Percentiles rank a stretch among this genome's conserved stretches.
Evolutionary conservation across 1,140 invertebrate species (phyloP).

Genomic region (Drosophila grimshawi): DNA sequence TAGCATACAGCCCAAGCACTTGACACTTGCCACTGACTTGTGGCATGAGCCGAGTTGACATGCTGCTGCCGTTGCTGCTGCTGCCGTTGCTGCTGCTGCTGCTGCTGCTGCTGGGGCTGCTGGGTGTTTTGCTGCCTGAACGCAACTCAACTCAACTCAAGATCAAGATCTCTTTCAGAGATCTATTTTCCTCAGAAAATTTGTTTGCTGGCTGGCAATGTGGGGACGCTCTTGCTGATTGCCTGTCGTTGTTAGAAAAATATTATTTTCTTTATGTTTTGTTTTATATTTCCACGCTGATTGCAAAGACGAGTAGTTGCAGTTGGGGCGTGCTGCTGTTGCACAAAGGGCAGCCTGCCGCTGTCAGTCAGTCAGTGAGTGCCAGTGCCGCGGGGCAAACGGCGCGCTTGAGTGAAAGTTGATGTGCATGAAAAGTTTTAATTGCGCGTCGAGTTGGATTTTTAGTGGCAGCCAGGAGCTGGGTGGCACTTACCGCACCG

Average conservation of each 20-base stretch:
- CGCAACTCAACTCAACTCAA: slow-evolving; percentile 11
- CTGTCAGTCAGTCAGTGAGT: slow-evolving; percentile 70
- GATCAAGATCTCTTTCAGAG: slow-evolving; percentile 68
- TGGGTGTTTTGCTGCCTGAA: slow-evolving; percentile 24
- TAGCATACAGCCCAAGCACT: slow-evolving; percentile 45
- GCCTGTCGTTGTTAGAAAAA: slow-evolving; percentile 81
- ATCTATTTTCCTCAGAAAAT: slow-evolving; percentile 72
- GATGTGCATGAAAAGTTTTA: slow-evolving; percentile 82
- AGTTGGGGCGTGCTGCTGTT: slow-evolving; percentile 47
- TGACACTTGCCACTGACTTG: slow-evolving; percentile 78
- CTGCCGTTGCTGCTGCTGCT: slow-evolving; percentile 49
- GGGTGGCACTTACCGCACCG: slow-evolving; percentile 55
- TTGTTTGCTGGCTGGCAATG: slow-evolving; percentile 31
- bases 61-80: slow-evolving; percentile 34
- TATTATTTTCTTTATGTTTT: slow-evolving; percentile 76
- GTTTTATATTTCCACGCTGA: slow-evolving; percentile 35
- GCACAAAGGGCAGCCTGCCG: slow-evolving; percentile 55
- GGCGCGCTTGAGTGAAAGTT: slow-evolving; percentile 75
- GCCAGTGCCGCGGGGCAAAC: slow-evolving; percentile 38
- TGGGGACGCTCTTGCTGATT: slow-evolving; percentile 58
- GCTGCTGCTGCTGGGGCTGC: not conserved
- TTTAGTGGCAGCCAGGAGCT: slow-evolving; percentile 35
- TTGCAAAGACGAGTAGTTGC: slow-evolving; percentile 49
- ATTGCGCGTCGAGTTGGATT: slow-evolving; percentile 74
- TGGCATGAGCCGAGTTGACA: slow-evolving; percentile 69